These are phyloP conservation scores for Cataglyphis albicans DNA, from an alignment of 2,888 invertebrate genomes.

Conservation along the genomic window DNA sequence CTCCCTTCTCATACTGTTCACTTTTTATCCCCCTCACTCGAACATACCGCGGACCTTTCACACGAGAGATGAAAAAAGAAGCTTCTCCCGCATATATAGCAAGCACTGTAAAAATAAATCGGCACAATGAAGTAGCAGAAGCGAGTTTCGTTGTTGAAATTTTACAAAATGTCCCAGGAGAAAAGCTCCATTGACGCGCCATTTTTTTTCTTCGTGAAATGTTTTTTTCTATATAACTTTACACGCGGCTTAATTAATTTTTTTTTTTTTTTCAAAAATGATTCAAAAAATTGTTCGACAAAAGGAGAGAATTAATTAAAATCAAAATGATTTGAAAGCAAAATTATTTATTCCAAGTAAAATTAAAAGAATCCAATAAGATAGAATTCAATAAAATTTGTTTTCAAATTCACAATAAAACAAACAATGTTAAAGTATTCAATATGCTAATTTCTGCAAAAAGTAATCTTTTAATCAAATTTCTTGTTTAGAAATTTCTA, in stretches of 20 bases:
- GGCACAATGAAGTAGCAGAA: neutral
- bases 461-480: neutral
- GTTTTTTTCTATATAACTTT: neutral
- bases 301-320: neutral
- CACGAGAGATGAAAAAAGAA: constrained; percentile 14
- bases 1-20: neutral
- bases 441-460: neutral
- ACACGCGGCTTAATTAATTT: neutral
- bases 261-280: neutral
- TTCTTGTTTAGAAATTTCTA: neutral
- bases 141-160: neutral
- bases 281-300: neutral
- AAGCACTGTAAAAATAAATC: constrained; percentile 17
- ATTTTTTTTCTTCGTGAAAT: neutral
- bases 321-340: neutral
- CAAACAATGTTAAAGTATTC: neutral
- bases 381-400: neutral
- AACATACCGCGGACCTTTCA: constrained; percentile 19
- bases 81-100: neutral
- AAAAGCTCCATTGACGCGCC: neutral
- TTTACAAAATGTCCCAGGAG: no score
- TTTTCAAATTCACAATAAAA: neutral
- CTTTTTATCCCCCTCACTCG: constrained; percentile 14
- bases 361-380: neutral
- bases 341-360: neutral